A percentile compares a stretch with the other conserved stretches of the same genome.
Evolutionary conservation across 2,888 invertebrate species (phyloP).

Genomic region (Meta bourneti): DNA sequence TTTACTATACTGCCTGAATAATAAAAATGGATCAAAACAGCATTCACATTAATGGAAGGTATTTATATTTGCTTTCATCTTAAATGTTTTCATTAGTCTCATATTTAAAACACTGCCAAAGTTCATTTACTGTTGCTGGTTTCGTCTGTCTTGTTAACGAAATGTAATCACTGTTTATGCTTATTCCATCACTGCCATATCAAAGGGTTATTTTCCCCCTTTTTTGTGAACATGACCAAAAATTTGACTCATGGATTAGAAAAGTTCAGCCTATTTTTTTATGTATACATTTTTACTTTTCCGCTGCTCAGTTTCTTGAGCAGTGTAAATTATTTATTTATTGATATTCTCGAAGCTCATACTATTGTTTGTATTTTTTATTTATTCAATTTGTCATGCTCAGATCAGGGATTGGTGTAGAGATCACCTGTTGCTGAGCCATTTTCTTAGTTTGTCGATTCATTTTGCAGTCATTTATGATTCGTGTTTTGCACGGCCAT

Average conservation of each 20-base stretch:
- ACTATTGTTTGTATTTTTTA: slow-evolving; percentile 25
- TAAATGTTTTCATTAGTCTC: slow-evolving; percentile 17
- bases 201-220: slow-evolving; percentile 24
- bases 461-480: slow-evolving; percentile 32
- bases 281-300: slow-evolving; percentile 42
- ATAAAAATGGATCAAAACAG: background rate
- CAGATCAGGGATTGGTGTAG: slow-evolving; percentile 1
- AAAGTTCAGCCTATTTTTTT: slow-evolving; percentile 51
- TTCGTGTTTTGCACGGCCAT: slow-evolving; percentile 37
- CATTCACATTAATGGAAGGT: background rate
- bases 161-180: slow-evolving; percentile 35
- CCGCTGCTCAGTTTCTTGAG: slow-evolving; percentile 8
- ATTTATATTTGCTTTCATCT: background rate
- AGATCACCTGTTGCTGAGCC: slow-evolving; percentile 9
- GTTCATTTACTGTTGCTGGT: slow-evolving; percentile 63
- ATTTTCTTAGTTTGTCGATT: background rate
- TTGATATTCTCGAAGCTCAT: slow-evolving; percentile 19
- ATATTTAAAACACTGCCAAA: slow-evolving; percentile 66
- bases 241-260: slow-evolving; percentile 32
- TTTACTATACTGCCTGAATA: background rate
- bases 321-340: slow-evolving; percentile 54
- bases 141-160: slow-evolving; percentile 45
- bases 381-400: slow-evolving; percentile 39
- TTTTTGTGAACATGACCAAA: slow-evolving; percentile 57
- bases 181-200: slow-evolving; percentile 70